These are phyloP conservation scores for Bambusicola thoracicus DNA, from an alignment of 2,113 vertebrate species.

Conservation along the genomic window DNA sequence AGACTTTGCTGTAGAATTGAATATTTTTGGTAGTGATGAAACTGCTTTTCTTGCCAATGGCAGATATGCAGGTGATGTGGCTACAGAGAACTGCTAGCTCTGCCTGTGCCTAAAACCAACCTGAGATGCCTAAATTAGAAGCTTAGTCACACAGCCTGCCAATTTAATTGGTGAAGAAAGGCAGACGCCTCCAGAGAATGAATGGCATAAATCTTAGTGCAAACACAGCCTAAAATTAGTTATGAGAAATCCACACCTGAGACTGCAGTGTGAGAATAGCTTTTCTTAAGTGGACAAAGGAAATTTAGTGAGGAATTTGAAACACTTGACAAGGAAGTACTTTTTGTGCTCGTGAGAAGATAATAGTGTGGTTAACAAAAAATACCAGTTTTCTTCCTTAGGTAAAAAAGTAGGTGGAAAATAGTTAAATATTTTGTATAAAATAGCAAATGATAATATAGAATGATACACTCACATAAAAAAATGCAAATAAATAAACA, in stretches of 20 bases:
- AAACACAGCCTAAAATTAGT: neutral
- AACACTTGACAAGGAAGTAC: neutral
- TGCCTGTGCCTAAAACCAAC: conserved; percentile 7
- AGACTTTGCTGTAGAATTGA: neutral
- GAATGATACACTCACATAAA: neutral
- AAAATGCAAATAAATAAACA: neutral
- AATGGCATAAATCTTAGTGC: conserved; percentile 15
- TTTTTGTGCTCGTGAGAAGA: neutral
- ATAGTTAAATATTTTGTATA: neutral
- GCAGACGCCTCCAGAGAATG: conserved; percentile 4
- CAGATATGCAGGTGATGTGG: neutral
- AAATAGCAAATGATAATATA: neutral
- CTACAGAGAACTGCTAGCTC: neutral
- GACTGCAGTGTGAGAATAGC: neutral
- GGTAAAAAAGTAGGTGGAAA: neutral
- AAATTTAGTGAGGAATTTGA: neutral
- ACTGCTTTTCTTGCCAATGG: neutral
- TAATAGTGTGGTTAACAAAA: neutral
- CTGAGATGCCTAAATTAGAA: conserved; percentile 14
- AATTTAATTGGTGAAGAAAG: conserved; percentile 8
- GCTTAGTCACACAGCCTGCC: conserved; percentile 43
- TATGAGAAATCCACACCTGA: conserved; percentile 23
- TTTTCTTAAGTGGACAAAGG: neutral
- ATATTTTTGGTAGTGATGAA: neutral
- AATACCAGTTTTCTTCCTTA: neutral